Conservation (phyloP, 2,888 invertebrate species). For the Pilophorus perplexus region DNA sequence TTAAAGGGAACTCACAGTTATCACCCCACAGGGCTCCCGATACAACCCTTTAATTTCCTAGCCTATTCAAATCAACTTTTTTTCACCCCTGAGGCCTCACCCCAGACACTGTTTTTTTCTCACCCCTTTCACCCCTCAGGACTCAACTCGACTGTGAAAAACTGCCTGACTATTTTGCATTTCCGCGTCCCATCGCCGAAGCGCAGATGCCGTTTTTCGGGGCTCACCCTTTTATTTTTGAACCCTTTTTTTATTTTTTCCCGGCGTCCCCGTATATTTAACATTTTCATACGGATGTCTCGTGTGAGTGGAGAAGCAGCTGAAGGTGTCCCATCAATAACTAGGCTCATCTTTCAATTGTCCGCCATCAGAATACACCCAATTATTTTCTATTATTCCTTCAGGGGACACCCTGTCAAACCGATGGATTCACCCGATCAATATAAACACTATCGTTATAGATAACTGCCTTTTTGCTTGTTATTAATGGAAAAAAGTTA, state of each 20-base stretch:
- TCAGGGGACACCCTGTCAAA: constrained; percentile 21
- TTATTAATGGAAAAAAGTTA: constrained; percentile 9
- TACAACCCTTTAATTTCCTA: constrained; percentile 49
- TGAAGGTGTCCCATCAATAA: constrained; percentile 43
- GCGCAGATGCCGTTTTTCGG: constrained; percentile 44
- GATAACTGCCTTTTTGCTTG: background rate
- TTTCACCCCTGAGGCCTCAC: constrained; percentile 38
- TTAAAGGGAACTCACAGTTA: constrained; percentile 47
- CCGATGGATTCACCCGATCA: constrained; percentile 11
- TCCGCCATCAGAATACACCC: constrained; percentile 39
- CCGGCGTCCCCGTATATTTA: constrained; percentile 41
- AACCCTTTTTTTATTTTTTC: background rate
- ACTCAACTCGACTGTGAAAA: constrained; percentile 46
- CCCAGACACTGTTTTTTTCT: constrained; percentile 44
- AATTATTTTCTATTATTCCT: constrained; percentile 45
- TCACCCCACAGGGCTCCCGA: constrained; percentile 41
- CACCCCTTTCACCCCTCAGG: constrained; percentile 36
- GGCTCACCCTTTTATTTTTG: constrained; percentile 44
- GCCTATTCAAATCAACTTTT: constrained; percentile 48
- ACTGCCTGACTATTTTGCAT: constrained; percentile 48
- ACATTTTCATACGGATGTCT: constrained; percentile 49
- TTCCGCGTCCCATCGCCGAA: constrained; percentile 44
- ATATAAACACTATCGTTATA: constrained; percentile 25
- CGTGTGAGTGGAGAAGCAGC: constrained; percentile 34
- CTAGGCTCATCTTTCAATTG: constrained; percentile 40